phyloP scores from a whole-genome alignment of 23 tunicate species.

The Halocynthia roretzi region DNA sequence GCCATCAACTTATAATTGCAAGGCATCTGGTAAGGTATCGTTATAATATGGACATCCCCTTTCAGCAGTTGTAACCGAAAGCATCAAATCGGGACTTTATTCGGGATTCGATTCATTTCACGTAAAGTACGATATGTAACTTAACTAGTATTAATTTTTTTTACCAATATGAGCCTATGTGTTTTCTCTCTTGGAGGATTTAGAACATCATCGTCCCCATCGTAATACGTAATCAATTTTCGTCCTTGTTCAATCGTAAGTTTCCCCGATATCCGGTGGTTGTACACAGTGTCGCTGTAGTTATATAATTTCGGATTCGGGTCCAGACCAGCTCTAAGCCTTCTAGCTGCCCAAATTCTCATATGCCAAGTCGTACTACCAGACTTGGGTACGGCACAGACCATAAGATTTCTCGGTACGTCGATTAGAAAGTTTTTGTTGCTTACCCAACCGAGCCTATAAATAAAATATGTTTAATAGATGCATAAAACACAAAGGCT shows the following conservation, averaged over 20 bases:
- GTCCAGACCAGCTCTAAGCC: background rate
- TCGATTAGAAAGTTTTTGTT: slow-evolving; percentile 10
- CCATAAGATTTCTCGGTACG: slow-evolving; percentile 8
- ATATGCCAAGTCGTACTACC: slow-evolving; percentile 22
- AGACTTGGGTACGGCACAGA: slow-evolving; percentile 19
- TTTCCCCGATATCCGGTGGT: background rate
- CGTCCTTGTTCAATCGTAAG: background rate
- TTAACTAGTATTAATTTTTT: background rate
- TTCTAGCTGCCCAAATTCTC: slow-evolving; percentile 11
- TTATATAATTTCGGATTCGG: slow-evolving; percentile 7
- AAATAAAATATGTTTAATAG: no score
- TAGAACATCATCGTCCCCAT: slow-evolving; percentile 16
- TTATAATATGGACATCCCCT: no score
- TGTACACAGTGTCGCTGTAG: background rate
- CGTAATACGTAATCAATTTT: background rate
- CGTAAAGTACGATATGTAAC: no score
- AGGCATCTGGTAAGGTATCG: no score
- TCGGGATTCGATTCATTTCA: no score
- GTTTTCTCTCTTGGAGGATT: slow-evolving; percentile 7
- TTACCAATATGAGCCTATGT: slow-evolving; percentile 10
- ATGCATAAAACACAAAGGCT: no score
- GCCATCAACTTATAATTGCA: no score
- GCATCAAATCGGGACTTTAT: no score
- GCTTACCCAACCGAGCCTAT: background rate
- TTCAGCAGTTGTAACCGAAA: no score